Conservation (phyloP, 2,888 invertebrate genomes). For the Diabrotica balteata region DNA sequence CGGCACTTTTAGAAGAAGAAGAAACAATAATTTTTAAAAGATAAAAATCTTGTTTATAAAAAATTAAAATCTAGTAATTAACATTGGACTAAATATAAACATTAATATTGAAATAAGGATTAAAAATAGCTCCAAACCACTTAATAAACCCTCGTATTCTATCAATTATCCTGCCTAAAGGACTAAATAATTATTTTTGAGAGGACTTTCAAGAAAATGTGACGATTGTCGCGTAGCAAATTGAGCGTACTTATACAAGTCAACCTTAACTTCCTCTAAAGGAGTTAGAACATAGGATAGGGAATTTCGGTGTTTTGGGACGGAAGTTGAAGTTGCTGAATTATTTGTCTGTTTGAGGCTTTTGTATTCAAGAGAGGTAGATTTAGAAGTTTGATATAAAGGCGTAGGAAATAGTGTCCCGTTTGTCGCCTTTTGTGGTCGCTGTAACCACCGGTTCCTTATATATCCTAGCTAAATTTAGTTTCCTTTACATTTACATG, state of each 20-base stretch:
- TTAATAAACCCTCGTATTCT: too few relatives aligned
- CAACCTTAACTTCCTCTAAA: slow-evolving; percentile 3
- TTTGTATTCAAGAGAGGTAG: slow-evolving; percentile 5
- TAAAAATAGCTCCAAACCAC: too few relatives aligned
- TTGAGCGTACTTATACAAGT: slow-evolving; percentile 1
- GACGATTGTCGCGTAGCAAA: neutral
- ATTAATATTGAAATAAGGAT: too few relatives aligned
- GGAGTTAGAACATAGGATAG: neutral
- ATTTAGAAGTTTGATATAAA: slow-evolving; percentile 6
- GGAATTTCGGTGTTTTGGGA: neutral
- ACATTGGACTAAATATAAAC: too few relatives aligned
- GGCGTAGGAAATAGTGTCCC: slow-evolving; percentile 9
- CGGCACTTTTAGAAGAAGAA: too few relatives aligned
- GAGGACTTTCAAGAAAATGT: too few relatives aligned
- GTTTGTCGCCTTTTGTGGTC: slow-evolving; percentile 7
- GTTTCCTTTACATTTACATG: neutral
- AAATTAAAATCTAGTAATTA: too few relatives aligned
- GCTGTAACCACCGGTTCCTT: neutral
- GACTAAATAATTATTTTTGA: too few relatives aligned
- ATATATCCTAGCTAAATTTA: too few relatives aligned
- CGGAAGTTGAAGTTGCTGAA: slow-evolving; percentile 11
- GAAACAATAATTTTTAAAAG: too few relatives aligned
- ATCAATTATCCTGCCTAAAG: too few relatives aligned
- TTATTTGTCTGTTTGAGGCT: slow-evolving; percentile 15
- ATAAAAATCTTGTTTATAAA: too few relatives aligned